Percentiles rank a stretch among this genome's conserved stretches.
Conservation (phyloP, 2,888 invertebrate species). For the Mythimna lalbum region DNA sequence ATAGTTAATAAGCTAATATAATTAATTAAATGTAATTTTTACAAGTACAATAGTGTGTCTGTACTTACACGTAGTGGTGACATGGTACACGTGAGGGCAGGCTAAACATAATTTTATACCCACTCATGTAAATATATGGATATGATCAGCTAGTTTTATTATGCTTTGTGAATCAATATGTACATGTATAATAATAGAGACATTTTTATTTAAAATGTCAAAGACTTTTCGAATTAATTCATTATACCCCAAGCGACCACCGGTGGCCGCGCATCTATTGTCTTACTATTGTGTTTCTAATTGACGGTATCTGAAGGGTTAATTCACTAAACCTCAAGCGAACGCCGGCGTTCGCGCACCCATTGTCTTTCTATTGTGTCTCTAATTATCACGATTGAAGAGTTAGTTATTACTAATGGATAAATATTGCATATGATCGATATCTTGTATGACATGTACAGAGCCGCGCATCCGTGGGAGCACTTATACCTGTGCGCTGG, state of each 20-base stretch:
- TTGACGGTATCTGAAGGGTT: no score
- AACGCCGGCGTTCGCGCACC: no score
- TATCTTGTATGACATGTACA: neutral
- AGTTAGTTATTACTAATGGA: constrained; percentile 1
- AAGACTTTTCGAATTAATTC: neutral
- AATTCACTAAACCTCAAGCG: no score
- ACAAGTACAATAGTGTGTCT: constrained; percentile 35
- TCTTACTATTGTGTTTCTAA: no score
- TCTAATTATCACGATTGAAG: no score
- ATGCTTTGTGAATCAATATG: constrained; percentile 13
- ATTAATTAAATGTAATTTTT: constrained; percentile 31
- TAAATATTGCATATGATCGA: neutral
- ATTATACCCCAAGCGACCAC: no score
- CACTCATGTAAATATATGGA: neutral
- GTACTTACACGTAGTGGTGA: constrained; percentile 5
- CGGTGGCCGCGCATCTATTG: no score
- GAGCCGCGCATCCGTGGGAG: neutral
- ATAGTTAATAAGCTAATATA: constrained; percentile 37
- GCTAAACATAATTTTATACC: constrained; percentile 12
- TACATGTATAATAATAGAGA: constrained; percentile 10
- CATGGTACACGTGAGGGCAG: constrained; percentile 7
- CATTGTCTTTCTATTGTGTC: no score
- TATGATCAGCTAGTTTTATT: constrained; percentile 32
- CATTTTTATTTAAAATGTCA: constrained; percentile 6
- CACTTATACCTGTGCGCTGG: no score